phyloP scores from a whole-genome alignment of 2,113 vertebrate genomes.

The Myotis davidii region DNA sequence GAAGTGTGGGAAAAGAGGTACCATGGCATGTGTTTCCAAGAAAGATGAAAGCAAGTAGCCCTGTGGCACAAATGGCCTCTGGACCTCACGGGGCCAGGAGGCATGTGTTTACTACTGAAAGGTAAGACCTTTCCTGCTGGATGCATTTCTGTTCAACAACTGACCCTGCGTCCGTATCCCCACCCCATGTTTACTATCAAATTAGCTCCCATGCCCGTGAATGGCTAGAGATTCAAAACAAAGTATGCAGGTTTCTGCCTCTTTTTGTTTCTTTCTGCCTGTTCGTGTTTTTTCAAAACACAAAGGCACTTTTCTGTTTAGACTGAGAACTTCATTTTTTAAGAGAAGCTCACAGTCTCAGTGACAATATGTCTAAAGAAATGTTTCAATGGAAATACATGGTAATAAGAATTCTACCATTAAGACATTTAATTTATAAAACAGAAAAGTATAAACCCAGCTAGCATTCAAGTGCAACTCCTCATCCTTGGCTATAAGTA shows the following conservation, averaged over 20 bases:
- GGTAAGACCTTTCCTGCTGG: neutral
- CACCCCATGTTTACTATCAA: neutral
- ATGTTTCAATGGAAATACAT: constrained; percentile 37
- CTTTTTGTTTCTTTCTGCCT: no score
- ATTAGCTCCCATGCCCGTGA: neutral
- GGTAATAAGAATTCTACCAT: constrained; percentile 50
- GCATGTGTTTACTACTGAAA: neutral
- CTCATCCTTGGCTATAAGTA: neutral
- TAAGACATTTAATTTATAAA: constrained; percentile 63
- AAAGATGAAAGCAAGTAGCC: neutral
- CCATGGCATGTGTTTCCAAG: neutral
- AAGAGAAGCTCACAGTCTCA: neutral
- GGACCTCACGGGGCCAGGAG: neutral
- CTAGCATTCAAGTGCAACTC: neutral
- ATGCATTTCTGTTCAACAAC: neutral
- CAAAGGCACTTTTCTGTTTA: neutral
- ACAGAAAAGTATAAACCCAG: constrained; percentile 36
- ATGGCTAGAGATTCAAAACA: neutral
- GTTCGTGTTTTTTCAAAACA: neutral
- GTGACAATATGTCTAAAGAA: neutral
- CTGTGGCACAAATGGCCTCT: neutral
- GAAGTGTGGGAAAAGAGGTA: neutral
- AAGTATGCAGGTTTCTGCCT: no score
- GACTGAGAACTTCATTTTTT: neutral
- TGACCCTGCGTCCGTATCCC: neutral